Percentiles rank a stretch among this genome's conserved stretches.
Conservation (phyloP, 2,888 invertebrate species). For the Apantesis nais region DNA sequence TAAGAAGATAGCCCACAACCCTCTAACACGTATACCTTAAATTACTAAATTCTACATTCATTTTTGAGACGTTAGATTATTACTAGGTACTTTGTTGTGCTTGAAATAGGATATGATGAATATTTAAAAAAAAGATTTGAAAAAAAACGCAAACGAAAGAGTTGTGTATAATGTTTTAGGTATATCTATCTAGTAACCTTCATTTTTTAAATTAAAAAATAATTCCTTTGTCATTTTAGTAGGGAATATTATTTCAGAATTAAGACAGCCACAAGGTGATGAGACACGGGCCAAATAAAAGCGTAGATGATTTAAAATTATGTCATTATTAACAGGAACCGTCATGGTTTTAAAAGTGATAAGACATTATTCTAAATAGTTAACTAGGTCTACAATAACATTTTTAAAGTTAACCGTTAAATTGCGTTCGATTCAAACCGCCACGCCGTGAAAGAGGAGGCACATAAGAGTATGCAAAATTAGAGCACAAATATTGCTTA, state of each 20-base stretch:
- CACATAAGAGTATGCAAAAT: slow-evolving; percentile 10
- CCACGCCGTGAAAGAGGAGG: background rate
- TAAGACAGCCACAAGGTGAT: background rate
- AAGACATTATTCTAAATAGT: background rate
- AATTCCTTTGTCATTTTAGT: background rate
- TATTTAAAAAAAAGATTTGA: background rate
- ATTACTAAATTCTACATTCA: no score
- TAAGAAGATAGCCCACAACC: no score
- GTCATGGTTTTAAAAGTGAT: background rate
- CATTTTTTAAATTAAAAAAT: background rate
- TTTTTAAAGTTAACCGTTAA: no score
- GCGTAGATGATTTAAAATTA: background rate
- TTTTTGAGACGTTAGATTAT: no score
- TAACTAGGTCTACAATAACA: no score
- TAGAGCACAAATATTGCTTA: background rate
- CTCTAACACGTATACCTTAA: no score
- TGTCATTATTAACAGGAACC: background rate
- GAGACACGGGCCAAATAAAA: background rate
- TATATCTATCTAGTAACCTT: background rate
- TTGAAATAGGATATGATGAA: background rate
- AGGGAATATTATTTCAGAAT: background rate
- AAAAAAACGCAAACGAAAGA: background rate
- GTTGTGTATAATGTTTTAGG: background rate
- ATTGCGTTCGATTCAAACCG: background rate
- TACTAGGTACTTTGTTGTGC: no score